Conservation (phyloP, 2,113 vertebrate species). For the Geococcyx californianus region DNA sequence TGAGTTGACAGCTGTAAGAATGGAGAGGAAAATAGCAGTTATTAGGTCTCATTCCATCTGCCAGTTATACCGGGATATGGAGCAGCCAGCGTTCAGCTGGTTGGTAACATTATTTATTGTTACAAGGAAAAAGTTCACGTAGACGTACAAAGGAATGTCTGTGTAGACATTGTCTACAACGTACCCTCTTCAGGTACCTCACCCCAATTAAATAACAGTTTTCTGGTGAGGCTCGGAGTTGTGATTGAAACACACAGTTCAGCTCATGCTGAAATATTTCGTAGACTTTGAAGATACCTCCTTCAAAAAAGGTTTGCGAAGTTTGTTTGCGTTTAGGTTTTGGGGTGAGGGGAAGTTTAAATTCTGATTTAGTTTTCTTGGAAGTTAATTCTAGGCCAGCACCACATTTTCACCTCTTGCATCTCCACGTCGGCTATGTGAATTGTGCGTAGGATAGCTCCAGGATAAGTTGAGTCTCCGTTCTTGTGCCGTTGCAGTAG, state of each 20-base stretch:
- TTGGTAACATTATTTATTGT: background rate
- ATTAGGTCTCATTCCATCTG: background rate
- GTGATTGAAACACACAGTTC: background rate
- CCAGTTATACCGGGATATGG: background rate
- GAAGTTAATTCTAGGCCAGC: background rate
- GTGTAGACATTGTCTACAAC: no score
- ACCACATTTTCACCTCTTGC: background rate
- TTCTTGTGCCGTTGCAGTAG: background rate
- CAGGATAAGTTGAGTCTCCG: background rate
- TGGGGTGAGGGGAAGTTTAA: background rate
- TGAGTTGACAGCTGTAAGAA: conserved; percentile 19
- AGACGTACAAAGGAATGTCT: background rate
- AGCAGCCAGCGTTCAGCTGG: background rate
- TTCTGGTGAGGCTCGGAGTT: background rate
- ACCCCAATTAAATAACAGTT: background rate
- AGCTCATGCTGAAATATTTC: background rate
- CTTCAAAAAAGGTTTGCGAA: background rate
- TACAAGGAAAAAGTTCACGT: background rate
- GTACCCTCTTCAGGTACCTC: background rate
- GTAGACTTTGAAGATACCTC: background rate
- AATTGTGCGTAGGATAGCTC: background rate
- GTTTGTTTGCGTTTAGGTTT: background rate
- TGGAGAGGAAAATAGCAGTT: conserved; percentile 19
- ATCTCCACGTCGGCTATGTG: background rate
- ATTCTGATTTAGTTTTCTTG: background rate